phyloP scores from a whole-genome alignment of 1,140 invertebrate species.

The Drosophila truncata region DNA sequence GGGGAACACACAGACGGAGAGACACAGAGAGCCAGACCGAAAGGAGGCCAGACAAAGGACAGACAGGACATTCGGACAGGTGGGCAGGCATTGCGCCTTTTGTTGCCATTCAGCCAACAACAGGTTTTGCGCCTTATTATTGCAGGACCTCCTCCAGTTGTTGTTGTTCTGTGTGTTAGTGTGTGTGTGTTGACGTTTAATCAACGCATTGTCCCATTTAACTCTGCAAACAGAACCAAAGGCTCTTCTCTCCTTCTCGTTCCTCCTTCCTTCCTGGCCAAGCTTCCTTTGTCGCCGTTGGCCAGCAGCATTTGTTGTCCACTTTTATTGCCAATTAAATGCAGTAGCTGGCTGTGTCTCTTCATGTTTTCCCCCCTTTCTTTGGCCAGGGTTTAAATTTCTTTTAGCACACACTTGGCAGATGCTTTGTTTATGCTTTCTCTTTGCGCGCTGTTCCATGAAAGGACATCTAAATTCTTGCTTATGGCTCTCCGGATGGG shows the following conservation, averaged over 20 bases:
- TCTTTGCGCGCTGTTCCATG: slow-evolving; percentile 23
- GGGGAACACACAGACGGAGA: neutral
- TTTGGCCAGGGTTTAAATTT: slow-evolving; percentile 32
- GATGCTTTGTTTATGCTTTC: slow-evolving; percentile 34
- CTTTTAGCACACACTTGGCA: slow-evolving; percentile 49
- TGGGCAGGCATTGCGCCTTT: slow-evolving; percentile 28
- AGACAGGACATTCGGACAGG: slow-evolving; percentile 27
- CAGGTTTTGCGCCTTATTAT: slow-evolving; percentile 75
- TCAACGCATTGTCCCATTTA: slow-evolving; percentile 79
- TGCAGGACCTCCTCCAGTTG: slow-evolving; percentile 37
- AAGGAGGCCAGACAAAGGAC: slow-evolving; percentile 42
- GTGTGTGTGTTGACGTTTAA: slow-evolving; percentile 70
- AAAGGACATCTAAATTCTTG: slow-evolving; percentile 21
- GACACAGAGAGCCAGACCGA: neutral
- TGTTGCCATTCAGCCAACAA: slow-evolving; percentile 48
- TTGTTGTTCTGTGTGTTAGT: slow-evolving; percentile 7
- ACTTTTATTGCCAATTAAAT: slow-evolving; percentile 82
- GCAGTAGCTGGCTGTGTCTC: slow-evolving; percentile 48
- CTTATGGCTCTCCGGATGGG: slow-evolving; percentile 3
- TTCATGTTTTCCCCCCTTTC: neutral
- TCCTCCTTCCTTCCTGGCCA: slow-evolving; percentile 6
- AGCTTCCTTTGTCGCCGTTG: slow-evolving; percentile 9
- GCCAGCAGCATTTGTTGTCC: slow-evolving; percentile 58
- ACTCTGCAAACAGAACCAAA: slow-evolving; percentile 68
- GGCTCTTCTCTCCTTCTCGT: slow-evolving; percentile 24